These are phyloP conservation scores for Halictus ligatus DNA, from an alignment of 2,888 invertebrate species.

Conservation along the genomic window DNA sequence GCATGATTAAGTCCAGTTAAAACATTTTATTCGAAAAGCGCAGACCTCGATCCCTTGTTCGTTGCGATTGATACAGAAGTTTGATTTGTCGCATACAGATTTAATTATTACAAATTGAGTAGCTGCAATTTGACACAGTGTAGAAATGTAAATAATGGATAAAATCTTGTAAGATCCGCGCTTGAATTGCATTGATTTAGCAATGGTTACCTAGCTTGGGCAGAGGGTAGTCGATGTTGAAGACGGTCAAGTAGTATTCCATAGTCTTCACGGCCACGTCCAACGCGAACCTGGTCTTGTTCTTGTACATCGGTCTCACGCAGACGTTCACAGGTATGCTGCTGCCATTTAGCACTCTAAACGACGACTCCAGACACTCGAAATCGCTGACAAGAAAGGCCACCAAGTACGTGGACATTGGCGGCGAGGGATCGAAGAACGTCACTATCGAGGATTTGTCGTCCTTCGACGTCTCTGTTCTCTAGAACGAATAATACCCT, in stretches of 20 bases:
- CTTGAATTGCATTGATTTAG: no score
- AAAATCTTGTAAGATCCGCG: no score
- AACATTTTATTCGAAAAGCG: no score
- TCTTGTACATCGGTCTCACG: slow-evolving; percentile 38
- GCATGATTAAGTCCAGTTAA: no score
- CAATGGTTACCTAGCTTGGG: slow-evolving; percentile 47
- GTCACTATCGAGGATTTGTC: slow-evolving; percentile 34
- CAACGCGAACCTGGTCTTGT: slow-evolving; percentile 41
- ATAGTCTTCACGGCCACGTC: slow-evolving; percentile 27
- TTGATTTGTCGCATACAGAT: no score
- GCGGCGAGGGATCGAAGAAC: slow-evolving; percentile 58
- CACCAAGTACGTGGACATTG: slow-evolving; percentile 71
- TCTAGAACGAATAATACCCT: not conserved
- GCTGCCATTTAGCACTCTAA: slow-evolving; percentile 59
- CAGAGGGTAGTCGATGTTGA: slow-evolving; percentile 48
- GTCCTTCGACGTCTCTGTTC: not conserved
- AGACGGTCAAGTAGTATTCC: slow-evolving; percentile 35
- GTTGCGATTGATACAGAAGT: no score
- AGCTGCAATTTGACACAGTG: no score
- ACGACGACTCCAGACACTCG: slow-evolving; percentile 57
- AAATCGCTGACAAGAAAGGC: slow-evolving; percentile 71
- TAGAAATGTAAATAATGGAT: no score
- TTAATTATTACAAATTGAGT: no score
- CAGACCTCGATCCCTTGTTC: no score
- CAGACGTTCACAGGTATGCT: slow-evolving; percentile 43